These are phyloP conservation scores for Frieseomelitta varia DNA, from an alignment of 1,140 invertebrate species.

Conservation along the genomic window DNA sequence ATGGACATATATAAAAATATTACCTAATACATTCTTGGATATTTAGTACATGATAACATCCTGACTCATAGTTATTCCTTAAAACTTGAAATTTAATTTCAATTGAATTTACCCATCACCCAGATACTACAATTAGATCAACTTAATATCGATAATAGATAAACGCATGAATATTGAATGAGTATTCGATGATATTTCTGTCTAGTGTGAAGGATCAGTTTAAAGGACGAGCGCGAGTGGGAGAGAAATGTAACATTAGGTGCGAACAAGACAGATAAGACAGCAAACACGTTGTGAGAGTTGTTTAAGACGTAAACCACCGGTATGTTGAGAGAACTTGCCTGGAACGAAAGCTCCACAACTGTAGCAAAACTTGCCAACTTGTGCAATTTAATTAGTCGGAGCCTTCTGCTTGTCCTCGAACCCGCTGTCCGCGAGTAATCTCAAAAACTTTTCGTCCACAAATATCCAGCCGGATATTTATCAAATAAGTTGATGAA, in stretches of 20 bases:
- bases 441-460: neutral
- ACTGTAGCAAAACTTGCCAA: neutral
- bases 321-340: neutral
- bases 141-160: too few relatives aligned
- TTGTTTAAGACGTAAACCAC: neutral
- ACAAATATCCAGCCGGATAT: neutral
- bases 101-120: too few relatives aligned
- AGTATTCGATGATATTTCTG: neutral
- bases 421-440: neutral
- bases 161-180: too few relatives aligned
- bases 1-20: too few relatives aligned
- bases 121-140: too few relatives aligned
- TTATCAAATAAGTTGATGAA: neutral
- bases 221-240: neutral
- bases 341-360: neutral
- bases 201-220: neutral
- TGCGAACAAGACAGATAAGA: neutral
- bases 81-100: too few relatives aligned
- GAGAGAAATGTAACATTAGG: neutral
- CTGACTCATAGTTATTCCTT: too few relatives aligned
- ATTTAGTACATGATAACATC: too few relatives aligned
- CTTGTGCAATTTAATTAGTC: slow-evolving; percentile 5
- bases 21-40: too few relatives aligned
- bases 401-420: neutral
- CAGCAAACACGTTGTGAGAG: neutral